Conservation (phyloP, 2,113 vertebrate genomes). For the Cryptomyrus ogoouensis region DNA sequence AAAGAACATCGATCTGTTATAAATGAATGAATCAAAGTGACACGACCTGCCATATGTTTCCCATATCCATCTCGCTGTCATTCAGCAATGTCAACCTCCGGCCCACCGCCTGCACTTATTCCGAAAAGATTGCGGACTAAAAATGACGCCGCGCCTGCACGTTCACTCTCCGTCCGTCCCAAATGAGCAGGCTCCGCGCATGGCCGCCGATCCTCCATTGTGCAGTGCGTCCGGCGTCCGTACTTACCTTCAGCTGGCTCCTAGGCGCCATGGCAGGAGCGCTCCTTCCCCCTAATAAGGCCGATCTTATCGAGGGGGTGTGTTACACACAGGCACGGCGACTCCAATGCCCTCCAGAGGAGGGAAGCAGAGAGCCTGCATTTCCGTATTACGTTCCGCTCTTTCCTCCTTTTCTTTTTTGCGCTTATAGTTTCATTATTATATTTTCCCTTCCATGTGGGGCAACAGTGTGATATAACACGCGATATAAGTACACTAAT, state of each 20-base stretch:
- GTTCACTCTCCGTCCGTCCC: not conserved
- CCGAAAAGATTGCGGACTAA: not conserved
- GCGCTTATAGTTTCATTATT: not conserved
- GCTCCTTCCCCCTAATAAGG: not conserved
- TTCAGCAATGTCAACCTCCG: slow-evolving; percentile 55
- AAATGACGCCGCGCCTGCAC: slow-evolving; percentile 16
- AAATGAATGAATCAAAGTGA: not conserved
- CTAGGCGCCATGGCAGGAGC: slow-evolving; percentile 62
- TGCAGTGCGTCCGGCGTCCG: slow-evolving; percentile 22
- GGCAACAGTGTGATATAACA: not conserved
- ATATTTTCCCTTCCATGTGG: not conserved
- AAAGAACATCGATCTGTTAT: not conserved
- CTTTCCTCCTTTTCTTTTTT: not conserved
- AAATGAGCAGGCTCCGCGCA: not conserved
- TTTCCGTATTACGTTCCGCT: slow-evolving; percentile 5
- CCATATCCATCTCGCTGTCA: slow-evolving; percentile 37
- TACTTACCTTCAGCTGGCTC: slow-evolving; percentile 69
- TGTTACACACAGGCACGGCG: not conserved
- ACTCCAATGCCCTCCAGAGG: not conserved
- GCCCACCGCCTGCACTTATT: slow-evolving; percentile 33
- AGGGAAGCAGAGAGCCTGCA: not conserved
- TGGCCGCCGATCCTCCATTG: not conserved
- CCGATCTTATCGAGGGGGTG: not conserved
- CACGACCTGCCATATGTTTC: not conserved
- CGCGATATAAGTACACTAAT: not conserved